phyloP scores from a whole-genome alignment of 2,888 invertebrate species.

The Kuschelorhynchus macadamiae region DNA sequence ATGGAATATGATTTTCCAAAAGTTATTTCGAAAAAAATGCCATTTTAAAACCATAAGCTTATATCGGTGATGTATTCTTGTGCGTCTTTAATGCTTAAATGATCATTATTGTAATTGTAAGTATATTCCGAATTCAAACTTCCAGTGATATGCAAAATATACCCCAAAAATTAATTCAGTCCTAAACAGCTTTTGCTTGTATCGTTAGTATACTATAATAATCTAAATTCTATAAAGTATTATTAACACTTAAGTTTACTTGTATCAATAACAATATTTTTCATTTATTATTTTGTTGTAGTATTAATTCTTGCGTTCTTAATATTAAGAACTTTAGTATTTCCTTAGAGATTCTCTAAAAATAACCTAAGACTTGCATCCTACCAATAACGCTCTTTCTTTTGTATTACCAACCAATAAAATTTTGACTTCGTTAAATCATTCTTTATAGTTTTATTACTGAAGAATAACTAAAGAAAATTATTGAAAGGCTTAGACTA shows the following conservation, averaged over 20 bases:
- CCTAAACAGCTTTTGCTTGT: conserved; percentile 26
- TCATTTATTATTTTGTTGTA: conserved; percentile 56
- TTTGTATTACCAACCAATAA: too few relatives aligned
- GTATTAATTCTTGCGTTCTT: conserved; percentile 14
- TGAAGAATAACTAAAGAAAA: too few relatives aligned
- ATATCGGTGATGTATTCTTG: not conserved
- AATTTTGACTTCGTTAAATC: too few relatives aligned
- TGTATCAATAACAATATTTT: conserved; percentile 68
- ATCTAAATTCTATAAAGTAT: conserved; percentile 73
- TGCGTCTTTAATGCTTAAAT: conserved; percentile 17
- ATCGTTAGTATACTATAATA: conserved; percentile 40
- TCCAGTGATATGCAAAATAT: conserved; percentile 36
- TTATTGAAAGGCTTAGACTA: too few relatives aligned
- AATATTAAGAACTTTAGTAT: not conserved
- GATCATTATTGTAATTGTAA: not conserved
- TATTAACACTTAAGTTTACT: conserved; percentile 69
- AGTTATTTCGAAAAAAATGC: not conserved
- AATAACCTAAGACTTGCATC: too few relatives aligned
- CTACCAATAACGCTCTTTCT: too few relatives aligned
- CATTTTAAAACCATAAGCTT: not conserved
- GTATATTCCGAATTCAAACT: not conserved
- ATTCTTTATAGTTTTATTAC: too few relatives aligned
- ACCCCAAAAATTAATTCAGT: conserved; percentile 37
- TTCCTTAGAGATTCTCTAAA: conserved; percentile 56
- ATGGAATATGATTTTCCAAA: too few relatives aligned